A percentile compares a stretch with the other conserved stretches of the same genome.
These are phyloP conservation scores for Ormyrus nitidulus DNA, from an alignment of 2,888 invertebrate genomes.

Conservation along the genomic window DNA sequence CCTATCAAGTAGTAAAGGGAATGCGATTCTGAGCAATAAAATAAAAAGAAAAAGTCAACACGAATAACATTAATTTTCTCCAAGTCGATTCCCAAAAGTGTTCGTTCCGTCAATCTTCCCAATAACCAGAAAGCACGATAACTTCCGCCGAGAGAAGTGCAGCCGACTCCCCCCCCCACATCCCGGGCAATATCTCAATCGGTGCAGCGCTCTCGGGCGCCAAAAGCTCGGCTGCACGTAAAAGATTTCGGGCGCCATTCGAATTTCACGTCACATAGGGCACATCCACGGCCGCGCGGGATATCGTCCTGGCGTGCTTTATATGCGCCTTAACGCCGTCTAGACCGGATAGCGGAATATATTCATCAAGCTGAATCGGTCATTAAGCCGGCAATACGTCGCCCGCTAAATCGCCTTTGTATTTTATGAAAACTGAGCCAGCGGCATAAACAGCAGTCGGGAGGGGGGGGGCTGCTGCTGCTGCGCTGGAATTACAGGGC, in stretches of 20 bases:
- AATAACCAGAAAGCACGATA: too few species aligned
- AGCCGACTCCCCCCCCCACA: too few species aligned
- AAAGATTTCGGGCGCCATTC: conserved; percentile 22
- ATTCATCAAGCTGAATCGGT: conserved; percentile 70
- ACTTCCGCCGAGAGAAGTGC: too few species aligned
- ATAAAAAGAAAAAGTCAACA: too few species aligned
- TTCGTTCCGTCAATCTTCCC: too few species aligned
- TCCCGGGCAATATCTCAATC: background rate
- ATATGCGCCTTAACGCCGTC: conserved; percentile 66
- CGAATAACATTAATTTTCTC: too few species aligned
- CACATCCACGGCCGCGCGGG: background rate
- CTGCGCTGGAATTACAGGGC: conserved; percentile 20
- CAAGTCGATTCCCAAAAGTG: too few species aligned
- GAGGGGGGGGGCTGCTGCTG: background rate
- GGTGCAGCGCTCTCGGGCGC: background rate
- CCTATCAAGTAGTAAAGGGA: too few species aligned
- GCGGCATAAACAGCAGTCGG: conserved; percentile 35
- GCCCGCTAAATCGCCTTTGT: conserved; percentile 62
- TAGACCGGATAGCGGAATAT: conserved; percentile 69
- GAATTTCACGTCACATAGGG: conserved; percentile 5
- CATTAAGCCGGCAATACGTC: conserved; percentile 66
- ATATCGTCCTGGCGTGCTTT: conserved; percentile 24
- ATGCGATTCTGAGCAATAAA: too few species aligned
- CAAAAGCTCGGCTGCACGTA: background rate
- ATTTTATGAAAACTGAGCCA: conserved; percentile 63